These are phyloP conservation scores for Sapayoa aenigma DNA, from an alignment of 2,113 vertebrate genomes.

Conservation along the genomic window DNA sequence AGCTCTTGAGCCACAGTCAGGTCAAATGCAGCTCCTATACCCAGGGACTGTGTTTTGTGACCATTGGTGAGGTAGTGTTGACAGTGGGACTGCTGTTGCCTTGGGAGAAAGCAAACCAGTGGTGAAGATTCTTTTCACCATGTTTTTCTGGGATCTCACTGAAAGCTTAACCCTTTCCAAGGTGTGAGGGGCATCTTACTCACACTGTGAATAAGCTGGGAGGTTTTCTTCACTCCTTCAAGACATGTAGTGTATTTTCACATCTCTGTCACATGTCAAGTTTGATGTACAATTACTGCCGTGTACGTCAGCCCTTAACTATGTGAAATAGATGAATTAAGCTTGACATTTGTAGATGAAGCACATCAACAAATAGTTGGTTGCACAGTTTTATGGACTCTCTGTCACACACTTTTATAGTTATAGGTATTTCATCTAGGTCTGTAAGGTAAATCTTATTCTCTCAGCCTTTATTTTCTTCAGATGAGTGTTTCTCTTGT, in stretches of 20 bases:
- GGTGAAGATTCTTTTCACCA: not conserved
- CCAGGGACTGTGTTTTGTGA: not conserved
- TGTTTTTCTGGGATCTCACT: not conserved
- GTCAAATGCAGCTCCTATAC: fast-evolving
- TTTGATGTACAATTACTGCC: not conserved
- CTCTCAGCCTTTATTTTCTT: not conserved
- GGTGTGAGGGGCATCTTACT: not conserved
- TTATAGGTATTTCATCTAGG: not conserved
- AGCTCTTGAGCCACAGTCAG: not conserved
- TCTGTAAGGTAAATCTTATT: not conserved
- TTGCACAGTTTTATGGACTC: not conserved
- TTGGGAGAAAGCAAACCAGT: not conserved
- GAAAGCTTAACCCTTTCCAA: not conserved
- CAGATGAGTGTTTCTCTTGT: not conserved
- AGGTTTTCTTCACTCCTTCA: not conserved
- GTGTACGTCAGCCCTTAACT: not conserved
- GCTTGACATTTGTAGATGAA: not conserved
- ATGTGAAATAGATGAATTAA: not conserved
- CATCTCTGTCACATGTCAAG: not conserved
- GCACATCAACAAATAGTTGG: not conserved
- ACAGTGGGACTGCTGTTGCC: not conserved
- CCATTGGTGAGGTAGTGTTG: not conserved
- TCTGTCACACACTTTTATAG: not conserved
- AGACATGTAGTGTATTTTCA: not conserved
- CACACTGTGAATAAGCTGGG: fast-evolving